phyloP scores from a whole-genome alignment of 92 coral and sea anemone genomes.

The Heteractis magnifica region DNA sequence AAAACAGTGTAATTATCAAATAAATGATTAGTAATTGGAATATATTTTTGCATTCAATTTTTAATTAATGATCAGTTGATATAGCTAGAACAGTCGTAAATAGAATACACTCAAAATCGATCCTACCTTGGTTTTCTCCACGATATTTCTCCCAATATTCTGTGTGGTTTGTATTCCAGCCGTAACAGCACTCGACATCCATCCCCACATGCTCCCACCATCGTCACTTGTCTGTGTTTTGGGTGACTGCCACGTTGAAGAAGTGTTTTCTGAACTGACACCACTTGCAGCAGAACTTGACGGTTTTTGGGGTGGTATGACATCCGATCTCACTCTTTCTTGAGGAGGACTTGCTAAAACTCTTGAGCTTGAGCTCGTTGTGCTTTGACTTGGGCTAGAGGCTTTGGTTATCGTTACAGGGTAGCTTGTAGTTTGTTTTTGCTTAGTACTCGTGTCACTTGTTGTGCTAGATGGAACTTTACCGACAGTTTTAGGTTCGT shows the following conservation, averaged over 20 bases:
- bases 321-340: slow-evolving; percentile 58
- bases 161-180: slow-evolving; percentile 93
- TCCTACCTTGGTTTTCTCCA: slow-evolving; percentile 92
- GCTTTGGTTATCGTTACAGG: slow-evolving; percentile 16
- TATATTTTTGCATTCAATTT: background rate
- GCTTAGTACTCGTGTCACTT: slow-evolving; percentile 25
- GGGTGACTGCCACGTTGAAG: slow-evolving; percentile 74
- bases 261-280: background rate
- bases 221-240: slow-evolving; percentile 40
- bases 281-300: background rate
- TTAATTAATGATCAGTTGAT: background rate
- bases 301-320: slow-evolving; percentile 8
- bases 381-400: slow-evolving; percentile 12
- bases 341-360: slow-evolving; percentile 57
- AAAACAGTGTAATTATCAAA: background rate
- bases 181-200: slow-evolving; percentile 92
- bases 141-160: slow-evolving; percentile 90
- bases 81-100: too few relatives aligned
- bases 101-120: background rate
- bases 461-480: slow-evolving; percentile 35
- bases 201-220: slow-evolving; percentile 87
- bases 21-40: background rate
- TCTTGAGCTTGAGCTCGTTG: slow-evolving; percentile 13
- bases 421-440: slow-evolving; percentile 20
- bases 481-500: slow-evolving; percentile 42